Evolutionary conservation across 1,140 invertebrate species (phyloP), one percentile per base, ranked within the genome.

Genomic region (Pseudobourletiella spinata): DNA sequence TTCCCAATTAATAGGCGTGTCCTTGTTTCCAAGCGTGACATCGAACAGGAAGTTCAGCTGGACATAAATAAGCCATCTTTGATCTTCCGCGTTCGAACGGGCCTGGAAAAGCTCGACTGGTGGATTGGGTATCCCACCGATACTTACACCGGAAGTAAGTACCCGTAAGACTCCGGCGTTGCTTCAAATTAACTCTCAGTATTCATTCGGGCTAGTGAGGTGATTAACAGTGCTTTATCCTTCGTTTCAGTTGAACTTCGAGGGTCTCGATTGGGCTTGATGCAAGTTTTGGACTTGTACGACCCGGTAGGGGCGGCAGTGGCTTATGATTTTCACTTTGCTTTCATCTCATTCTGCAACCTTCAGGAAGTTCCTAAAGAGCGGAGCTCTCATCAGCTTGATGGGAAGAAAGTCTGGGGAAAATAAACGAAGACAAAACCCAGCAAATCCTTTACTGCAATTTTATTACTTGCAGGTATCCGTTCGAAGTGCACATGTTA

Each of bases 311-410:
- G 11, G 4, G 16, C 16, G 3, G 18, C 18, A 8, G 16, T 24
- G 8, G 11, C 42, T 24, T 58, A 44, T 29, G 56, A 58, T 14
- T 58, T 58, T 24, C 22, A 8, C 46, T 44, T 43, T 58, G 35
- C 39, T 35, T 35, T 20, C 11, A 43, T 58, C 32, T 35, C 39
- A 11, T 58, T 20, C 56, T 58, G 56, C 46, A 42, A 58, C 20
- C 14, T 22, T 42, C 16, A 8, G 25, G 46, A 58, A 58, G 24
- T n/a, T 25, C n/a, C 39, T n/a, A 14, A 14, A 24, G n/a, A 44
- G 18, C 8, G 56, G 11, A 42, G 30, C 6, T n/a, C 30, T 43
- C 56, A 58, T 44, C 32, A 44, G 25, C 20, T 58, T n/a, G 39
- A 58, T 43, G 32, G 56, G 14, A 3, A 46, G 46, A 58, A 11